Percentiles rank a stretch among this genome's conserved stretches.
Evolutionary conservation across 2,888 invertebrate genomes (phyloP).

Genomic region (Melolontha melolontha): DNA sequence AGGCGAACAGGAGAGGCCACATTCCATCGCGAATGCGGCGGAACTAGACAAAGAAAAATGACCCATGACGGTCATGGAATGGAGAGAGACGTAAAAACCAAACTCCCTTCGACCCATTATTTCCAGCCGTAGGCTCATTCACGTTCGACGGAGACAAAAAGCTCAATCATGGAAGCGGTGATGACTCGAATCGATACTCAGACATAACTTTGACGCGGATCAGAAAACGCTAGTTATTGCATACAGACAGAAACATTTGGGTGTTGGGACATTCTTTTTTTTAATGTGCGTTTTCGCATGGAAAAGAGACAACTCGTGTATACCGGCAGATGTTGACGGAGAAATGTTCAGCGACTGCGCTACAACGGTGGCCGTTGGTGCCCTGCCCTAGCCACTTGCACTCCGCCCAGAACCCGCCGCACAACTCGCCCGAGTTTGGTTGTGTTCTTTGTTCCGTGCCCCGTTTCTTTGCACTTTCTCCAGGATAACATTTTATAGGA

Average conservation of each 20-base stretch:
- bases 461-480: conserved; percentile 48
- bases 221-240: conserved; percentile 34
- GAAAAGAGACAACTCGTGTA: conserved; percentile 35
- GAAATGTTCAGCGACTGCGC: conserved; percentile 55
- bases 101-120: conserved; percentile 50
- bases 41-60: conserved; percentile 25
- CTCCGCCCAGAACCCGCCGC: conserved; percentile 59
- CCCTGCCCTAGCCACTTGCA: conserved; percentile 59
- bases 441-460: conserved; percentile 56
- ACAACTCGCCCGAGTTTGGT: conserved; percentile 52
- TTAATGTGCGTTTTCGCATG: conserved; percentile 35
- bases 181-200: conserved; percentile 37
- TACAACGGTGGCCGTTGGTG: conserved; percentile 46
- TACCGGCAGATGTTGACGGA: conserved; percentile 41
- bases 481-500: conserved; percentile 40
- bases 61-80: conserved; percentile 16
- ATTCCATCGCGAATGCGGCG: conserved; percentile 50
- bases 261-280: conserved; percentile 23
- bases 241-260: conserved; percentile 32
- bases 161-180: conserved; percentile 37
- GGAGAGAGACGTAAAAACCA: conserved; percentile 38
- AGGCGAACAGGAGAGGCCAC: conserved; percentile 46
- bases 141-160: conserved; percentile 43
- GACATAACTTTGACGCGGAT: conserved; percentile 36
- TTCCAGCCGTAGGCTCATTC: conserved; percentile 49